Evolutionary conservation across 2,797 vertebrate genomes (phyloP).

Genomic region (Hippopotamyrus pictus): DNA sequence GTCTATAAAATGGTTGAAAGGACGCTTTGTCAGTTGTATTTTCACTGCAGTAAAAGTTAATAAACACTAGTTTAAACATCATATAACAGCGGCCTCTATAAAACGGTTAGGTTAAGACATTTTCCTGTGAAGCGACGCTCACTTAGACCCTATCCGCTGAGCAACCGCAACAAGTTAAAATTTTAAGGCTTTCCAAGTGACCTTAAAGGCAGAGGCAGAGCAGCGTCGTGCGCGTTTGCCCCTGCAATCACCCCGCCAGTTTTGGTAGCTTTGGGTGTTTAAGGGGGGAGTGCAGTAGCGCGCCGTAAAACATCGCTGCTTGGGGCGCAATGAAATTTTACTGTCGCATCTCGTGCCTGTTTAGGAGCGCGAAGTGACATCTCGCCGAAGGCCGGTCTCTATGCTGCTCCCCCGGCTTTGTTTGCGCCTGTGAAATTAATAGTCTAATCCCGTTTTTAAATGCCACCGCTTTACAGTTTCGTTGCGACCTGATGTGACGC

Average conservation of each 20-base stretch:
- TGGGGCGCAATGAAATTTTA: conserved; percentile 27
- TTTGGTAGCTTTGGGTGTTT: conserved; percentile 8
- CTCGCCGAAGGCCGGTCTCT: conserved; percentile 28
- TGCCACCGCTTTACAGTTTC: neutral
- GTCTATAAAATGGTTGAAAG: neutral
- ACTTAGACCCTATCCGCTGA: conserved; percentile 25
- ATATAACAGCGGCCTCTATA: neutral
- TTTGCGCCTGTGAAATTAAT: conserved; percentile 6
- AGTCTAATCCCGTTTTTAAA: neutral
- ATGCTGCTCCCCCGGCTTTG: conserved; percentile 31
- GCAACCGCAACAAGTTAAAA: conserved; percentile 33
- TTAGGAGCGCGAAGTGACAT: conserved; percentile 37
- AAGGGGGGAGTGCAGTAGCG: conserved; percentile 23
- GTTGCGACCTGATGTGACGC: neutral
- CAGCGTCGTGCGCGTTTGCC: conserved; percentile 4
- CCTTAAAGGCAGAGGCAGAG: conserved; percentile 11
- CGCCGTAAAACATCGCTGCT: conserved; percentile 20
- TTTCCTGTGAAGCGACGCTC: conserved; percentile 33
- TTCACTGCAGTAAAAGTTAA: conserved; percentile 28
- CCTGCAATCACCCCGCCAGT: conserved; percentile 7
- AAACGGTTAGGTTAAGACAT: conserved; percentile 5
- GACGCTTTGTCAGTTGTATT: conserved; percentile 25
- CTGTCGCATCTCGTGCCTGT: conserved; percentile 32
- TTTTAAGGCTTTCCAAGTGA: conserved; percentile 19
- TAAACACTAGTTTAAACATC: neutral